These are phyloP conservation scores for Nicator chloris DNA, from an alignment of 2,113 vertebrate species.

Conservation along the genomic window DNA sequence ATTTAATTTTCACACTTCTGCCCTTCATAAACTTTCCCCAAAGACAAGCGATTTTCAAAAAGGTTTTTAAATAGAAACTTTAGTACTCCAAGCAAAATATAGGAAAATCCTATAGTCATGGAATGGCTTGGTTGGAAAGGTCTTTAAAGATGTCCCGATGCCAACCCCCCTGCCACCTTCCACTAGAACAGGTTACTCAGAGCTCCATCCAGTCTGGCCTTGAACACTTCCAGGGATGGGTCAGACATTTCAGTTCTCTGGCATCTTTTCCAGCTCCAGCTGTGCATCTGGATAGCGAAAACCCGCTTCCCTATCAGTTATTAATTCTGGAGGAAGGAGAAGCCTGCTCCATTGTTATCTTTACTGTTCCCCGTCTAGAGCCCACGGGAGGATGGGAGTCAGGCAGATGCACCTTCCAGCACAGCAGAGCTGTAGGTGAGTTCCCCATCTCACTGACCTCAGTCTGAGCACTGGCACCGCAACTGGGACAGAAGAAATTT, in stretches of 20 bases:
- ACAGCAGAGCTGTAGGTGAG: background rate
- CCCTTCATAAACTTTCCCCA: background rate
- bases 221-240: background rate
- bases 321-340: background rate
- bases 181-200: background rate
- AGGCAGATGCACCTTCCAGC: background rate
- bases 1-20: background rate
- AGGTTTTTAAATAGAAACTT: background rate
- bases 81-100: background rate
- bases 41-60: background rate
- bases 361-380: background rate
- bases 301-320: background rate
- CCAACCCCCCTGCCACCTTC: background rate
- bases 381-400: background rate
- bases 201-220: background rate
- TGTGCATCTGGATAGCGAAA: background rate
- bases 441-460: background rate
- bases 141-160: background rate
- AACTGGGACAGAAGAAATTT: background rate
- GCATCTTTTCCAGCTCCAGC: background rate
- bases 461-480: background rate
- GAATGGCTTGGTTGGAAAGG: background rate
- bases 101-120: background rate
- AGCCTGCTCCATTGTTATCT: background rate
- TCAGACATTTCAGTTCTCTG: background rate